These are phyloP conservation scores for Drosophila rubida DNA, from an alignment of 2,888 invertebrate genomes.

Conservation along the genomic window DNA sequence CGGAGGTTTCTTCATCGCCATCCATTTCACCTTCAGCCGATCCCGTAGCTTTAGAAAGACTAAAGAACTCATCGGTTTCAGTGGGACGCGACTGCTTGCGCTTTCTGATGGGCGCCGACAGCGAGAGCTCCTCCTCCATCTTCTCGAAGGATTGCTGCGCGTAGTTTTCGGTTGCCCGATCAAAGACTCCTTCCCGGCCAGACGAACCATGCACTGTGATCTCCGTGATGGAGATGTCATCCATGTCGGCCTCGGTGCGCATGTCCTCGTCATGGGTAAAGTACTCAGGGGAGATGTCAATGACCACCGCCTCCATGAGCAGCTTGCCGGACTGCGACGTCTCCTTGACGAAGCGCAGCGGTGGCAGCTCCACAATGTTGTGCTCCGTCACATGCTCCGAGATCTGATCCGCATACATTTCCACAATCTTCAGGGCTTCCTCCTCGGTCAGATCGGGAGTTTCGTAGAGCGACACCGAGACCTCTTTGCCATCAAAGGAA, in stretches of 20 bases:
- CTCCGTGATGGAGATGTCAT: constrained; percentile 93
- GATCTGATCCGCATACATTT: constrained; percentile 97
- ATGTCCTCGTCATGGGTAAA: constrained; percentile 92
- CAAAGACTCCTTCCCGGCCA: constrained; percentile 85
- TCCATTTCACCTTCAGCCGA: constrained; percentile 80
- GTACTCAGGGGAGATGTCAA: constrained; percentile 94
- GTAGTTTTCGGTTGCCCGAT: constrained; percentile 86
- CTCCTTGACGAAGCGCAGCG: constrained; percentile 94
- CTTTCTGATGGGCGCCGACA: constrained; percentile 86
- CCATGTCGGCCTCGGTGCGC: constrained; percentile 93
- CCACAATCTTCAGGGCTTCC: constrained; percentile 95
- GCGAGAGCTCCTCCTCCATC: constrained; percentile 87
- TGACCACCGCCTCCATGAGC: constrained; percentile 95
- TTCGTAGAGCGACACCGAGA: constrained; percentile 95
- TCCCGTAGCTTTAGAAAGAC: constrained; percentile 87
- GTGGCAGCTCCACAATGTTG: constrained; percentile 94
- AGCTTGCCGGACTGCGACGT: constrained; percentile 94
- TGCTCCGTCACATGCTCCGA: constrained; percentile 95
- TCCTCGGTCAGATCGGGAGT: constrained; percentile 96
- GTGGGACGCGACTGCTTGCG: constrained; percentile 89
- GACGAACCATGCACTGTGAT: constrained; percentile 88
- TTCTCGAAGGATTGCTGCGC: constrained; percentile 83
- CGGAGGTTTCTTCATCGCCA: constrained; percentile 88
- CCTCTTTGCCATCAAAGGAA: constrained; percentile 96
- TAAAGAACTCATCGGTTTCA: constrained; percentile 89